Conservation (phyloP, 2,113 vertebrate genomes). For the Ornithorhynchus anatinus region DNA sequence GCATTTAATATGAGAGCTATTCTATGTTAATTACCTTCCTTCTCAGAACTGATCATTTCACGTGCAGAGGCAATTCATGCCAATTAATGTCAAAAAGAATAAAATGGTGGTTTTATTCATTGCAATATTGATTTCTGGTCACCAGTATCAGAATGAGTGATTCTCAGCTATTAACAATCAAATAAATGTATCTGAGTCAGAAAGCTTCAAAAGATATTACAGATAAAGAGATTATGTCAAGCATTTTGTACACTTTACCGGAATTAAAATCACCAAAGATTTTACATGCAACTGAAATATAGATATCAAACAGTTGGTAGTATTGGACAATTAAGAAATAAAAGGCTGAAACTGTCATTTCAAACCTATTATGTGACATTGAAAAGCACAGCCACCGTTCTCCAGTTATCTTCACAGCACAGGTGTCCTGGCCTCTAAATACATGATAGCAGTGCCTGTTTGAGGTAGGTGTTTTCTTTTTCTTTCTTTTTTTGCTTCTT, state of each 20-base stretch:
- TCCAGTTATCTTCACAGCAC: slow-evolving; percentile 12
- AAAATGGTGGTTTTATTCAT: slow-evolving; percentile 18
- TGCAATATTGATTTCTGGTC: slow-evolving; percentile 24
- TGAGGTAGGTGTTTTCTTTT: not conserved
- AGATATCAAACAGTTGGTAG: not conserved
- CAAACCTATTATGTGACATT: slow-evolving; percentile 25
- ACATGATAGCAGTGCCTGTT: not conserved
- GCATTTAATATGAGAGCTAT: slow-evolving; percentile 16
- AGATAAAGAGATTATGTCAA: slow-evolving; percentile 41
- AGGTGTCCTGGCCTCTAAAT: slow-evolving; percentile 51
- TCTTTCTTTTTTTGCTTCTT: not conserved
- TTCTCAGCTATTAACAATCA: slow-evolving; percentile 43
- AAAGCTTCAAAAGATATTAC: slow-evolving; percentile 47
- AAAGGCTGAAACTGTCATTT: not conserved
- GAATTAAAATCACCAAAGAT: not conserved
- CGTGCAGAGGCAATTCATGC: not conserved
- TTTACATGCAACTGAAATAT: not conserved
- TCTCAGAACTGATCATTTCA: not conserved
- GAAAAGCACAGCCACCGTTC: not conserved
- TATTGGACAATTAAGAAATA: slow-evolving; percentile 35
- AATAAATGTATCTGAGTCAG: slow-evolving; percentile 52
- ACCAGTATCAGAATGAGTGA: slow-evolving; percentile 44
- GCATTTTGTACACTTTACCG: slow-evolving; percentile 28
- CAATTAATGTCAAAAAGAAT: not conserved
- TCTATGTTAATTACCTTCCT: slow-evolving; percentile 26